Conservation (phyloP, 2,888 invertebrate species). For the Cetonia aurata region DNA sequence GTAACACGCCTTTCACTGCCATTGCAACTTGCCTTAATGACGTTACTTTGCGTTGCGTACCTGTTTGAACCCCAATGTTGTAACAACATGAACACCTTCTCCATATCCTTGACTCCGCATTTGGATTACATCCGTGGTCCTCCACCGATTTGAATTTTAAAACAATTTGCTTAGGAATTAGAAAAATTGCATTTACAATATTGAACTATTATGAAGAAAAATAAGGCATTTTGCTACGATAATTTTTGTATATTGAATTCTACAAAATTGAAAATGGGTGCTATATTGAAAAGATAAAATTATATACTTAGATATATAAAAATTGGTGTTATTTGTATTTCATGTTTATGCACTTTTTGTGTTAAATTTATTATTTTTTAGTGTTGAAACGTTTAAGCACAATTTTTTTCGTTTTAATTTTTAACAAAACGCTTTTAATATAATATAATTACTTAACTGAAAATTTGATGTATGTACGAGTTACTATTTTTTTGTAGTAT, state of each 20-base stretch:
- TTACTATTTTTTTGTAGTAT: neutral
- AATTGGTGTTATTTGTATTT: slow-evolving; percentile 1
- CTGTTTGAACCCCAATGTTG: slow-evolving; percentile 83
- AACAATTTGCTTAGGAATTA: neutral
- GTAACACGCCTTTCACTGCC: slow-evolving; percentile 80
- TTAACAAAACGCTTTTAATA: neutral
- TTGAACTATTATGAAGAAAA: too few relatives aligned
- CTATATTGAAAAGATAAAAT: neutral
- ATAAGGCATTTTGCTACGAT: neutral
- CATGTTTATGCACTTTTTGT: too few relatives aligned
- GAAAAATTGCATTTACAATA: too few relatives aligned
- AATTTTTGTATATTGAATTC: slow-evolving; percentile 19
- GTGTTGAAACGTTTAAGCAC: slow-evolving; percentile 8
- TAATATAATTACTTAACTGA: neutral
- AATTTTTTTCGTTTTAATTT: neutral
- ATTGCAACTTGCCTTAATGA: slow-evolving; percentile 81
- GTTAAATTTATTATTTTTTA: too few relatives aligned
- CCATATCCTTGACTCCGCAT: slow-evolving; percentile 82
- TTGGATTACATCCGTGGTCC: slow-evolving; percentile 86
- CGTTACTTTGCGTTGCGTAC: slow-evolving; percentile 80
- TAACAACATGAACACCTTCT: slow-evolving; percentile 82
- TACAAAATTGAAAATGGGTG: slow-evolving; percentile 8
- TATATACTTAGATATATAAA: too few relatives aligned
- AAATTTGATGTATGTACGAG: slow-evolving; percentile 1
- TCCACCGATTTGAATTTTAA: slow-evolving; percentile 72